Conservation (phyloP, 2,888 invertebrate species). For the Punctoribates punctum region DNA sequence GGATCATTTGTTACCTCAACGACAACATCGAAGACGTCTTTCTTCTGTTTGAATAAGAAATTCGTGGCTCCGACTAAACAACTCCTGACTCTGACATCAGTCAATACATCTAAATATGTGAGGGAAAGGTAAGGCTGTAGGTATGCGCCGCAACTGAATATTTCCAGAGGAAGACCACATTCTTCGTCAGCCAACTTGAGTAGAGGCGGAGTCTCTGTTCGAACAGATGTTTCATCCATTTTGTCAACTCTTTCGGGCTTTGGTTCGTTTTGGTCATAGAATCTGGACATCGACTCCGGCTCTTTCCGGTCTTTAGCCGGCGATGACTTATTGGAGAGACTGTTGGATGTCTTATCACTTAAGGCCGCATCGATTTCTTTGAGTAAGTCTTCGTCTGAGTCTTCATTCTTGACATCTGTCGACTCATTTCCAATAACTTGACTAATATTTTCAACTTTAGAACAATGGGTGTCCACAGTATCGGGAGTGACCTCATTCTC, state of each 20-base stretch:
- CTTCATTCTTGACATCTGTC: background rate
- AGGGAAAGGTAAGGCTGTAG: slow-evolving; percentile 93
- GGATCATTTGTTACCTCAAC: slow-evolving; percentile 65
- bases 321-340: slow-evolving; percentile 1
- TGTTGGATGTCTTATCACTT: background rate
- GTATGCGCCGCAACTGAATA: slow-evolving; percentile 67
- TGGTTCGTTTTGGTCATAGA: background rate
- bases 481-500: background rate
- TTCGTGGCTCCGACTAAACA: slow-evolving; percentile 94
- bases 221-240: background rate
- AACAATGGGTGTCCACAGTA: background rate
- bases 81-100: slow-evolving; percentile 72
- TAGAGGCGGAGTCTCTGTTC: slow-evolving; percentile 32
- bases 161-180: slow-evolving; percentile 56
- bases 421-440: background rate
- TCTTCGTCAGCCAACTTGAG: slow-evolving; percentile 50
- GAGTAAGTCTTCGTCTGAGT: slow-evolving; percentile 8
- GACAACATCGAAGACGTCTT: slow-evolving; percentile 83
- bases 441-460: background rate
- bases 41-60: slow-evolving; percentile 92
- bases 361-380: slow-evolving; percentile 3
- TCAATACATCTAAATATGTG: slow-evolving; percentile 86
- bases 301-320: background rate
- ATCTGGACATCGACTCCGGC: background rate
- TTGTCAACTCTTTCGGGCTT: background rate